Conservation (phyloP, 2,113 vertebrate species). For the Macquaria australasica region DNA sequence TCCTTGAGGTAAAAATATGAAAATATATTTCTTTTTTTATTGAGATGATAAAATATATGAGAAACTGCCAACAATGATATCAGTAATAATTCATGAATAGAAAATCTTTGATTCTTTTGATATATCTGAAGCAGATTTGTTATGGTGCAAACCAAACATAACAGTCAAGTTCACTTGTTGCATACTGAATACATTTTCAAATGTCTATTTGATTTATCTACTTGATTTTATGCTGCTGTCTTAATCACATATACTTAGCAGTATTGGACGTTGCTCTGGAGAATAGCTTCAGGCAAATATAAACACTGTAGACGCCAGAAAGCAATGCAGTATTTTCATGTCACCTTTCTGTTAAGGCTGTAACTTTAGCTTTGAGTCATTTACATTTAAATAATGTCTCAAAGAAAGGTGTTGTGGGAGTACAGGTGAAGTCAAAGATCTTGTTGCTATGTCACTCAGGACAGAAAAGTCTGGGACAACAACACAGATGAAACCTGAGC, state of each 20-base stretch:
- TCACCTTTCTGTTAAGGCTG: constrained; percentile 14
- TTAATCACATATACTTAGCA: constrained; percentile 42
- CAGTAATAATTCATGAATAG: neutral
- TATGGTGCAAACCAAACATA: constrained; percentile 2
- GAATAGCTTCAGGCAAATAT: constrained; percentile 28
- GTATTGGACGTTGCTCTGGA: neutral
- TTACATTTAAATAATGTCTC: neutral
- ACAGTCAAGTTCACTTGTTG: constrained; percentile 6
- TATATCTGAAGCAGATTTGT: constrained; percentile 37
- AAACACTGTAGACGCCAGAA: constrained; percentile 35
- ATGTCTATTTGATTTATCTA: neutral
- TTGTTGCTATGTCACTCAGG: constrained; percentile 26
- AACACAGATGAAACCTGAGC: constrained; percentile 62
- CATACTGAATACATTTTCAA: neutral
- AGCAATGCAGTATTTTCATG: constrained; percentile 12
- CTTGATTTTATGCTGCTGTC: constrained; percentile 25
- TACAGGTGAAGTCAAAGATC: constrained; percentile 10
- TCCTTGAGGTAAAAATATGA: constrained; percentile 39
- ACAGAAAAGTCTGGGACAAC: constrained; percentile 8
- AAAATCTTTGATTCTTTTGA: constrained; percentile 8
- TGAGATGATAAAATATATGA: neutral
- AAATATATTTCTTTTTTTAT: constrained; percentile 31
- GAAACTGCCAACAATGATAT: neutral
- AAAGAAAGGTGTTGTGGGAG: constrained; percentile 14
- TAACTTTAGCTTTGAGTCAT: constrained; percentile 28